phyloP scores from a whole-genome alignment of 2,888 invertebrate genomes.

The Eupithecia subumbrata region DNA sequence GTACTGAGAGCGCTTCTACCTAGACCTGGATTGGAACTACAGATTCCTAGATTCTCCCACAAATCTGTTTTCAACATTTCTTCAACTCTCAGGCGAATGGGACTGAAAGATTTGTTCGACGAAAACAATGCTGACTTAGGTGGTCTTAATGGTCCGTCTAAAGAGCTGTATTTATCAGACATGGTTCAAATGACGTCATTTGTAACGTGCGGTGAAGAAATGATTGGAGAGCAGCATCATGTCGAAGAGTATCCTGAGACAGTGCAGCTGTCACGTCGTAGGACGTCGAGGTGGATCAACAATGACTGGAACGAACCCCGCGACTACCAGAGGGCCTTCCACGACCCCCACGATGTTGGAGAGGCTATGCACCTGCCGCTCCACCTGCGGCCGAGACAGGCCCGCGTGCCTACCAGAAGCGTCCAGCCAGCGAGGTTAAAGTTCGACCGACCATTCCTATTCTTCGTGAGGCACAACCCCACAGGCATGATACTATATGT shows the following conservation, averaged over 20 bases:
- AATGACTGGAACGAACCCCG: constrained; percentile 81
- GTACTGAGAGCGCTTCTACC: constrained; percentile 89
- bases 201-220: constrained; percentile 91
- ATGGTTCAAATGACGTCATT: constrained; percentile 93
- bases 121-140: constrained; percentile 91
- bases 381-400: constrained; percentile 88
- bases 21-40: constrained; percentile 90
- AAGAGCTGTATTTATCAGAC: constrained; percentile 92
- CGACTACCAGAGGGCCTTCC: constrained; percentile 87
- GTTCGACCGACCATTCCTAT: constrained; percentile 94
- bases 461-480: constrained; percentile 94
- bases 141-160: constrained; percentile 91
- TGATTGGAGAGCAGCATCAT: constrained; percentile 89
- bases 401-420: constrained; percentile 87
- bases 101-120: constrained; percentile 90
- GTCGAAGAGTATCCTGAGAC: constrained; percentile 92
- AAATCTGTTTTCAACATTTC: constrained; percentile 93
- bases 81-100: constrained; percentile 90
- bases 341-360: constrained; percentile 85
- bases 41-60: constrained; percentile 93
- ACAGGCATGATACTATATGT: constrained; percentile 95
- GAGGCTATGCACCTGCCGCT: constrained; percentile 85
- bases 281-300: constrained; percentile 77
- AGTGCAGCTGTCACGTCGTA: constrained; percentile 69
- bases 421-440: constrained; percentile 87